phyloP scores from a whole-genome alignment of 2,797 vertebrate species.

The Phoeniculus purpureus region DNA sequence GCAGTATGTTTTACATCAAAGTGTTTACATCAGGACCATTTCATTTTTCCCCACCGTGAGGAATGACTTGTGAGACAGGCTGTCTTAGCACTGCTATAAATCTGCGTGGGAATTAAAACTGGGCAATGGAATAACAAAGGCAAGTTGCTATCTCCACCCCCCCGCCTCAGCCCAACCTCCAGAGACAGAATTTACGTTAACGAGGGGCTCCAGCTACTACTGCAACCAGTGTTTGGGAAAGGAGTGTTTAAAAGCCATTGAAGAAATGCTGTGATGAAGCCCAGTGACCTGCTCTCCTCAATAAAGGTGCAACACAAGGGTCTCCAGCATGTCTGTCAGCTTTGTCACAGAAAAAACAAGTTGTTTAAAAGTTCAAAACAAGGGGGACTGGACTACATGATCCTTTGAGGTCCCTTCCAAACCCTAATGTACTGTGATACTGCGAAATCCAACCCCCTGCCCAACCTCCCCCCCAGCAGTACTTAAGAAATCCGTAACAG shows the following conservation, averaged over 20 bases:
- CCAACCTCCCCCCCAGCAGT: neutral
- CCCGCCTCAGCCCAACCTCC: neutral
- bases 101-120: slow-evolving; percentile 59
- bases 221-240: neutral
- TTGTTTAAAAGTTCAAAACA: neutral
- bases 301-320: slow-evolving; percentile 5
- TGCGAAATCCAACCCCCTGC: neutral
- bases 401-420: no score
- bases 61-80: slow-evolving; percentile 61
- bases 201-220: neutral
- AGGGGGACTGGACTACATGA: no score
- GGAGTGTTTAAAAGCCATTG: neutral
- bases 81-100: slow-evolving; percentile 55
- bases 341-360: neutral
- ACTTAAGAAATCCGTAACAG: neutral
- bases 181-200: slow-evolving; percentile 32
- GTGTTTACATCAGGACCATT: slow-evolving; percentile 73
- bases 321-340: slow-evolving; percentile 23
- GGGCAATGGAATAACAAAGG: slow-evolving; percentile 27
- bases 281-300: neutral
- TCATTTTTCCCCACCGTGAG: slow-evolving; percentile 74
- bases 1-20: slow-evolving; percentile 77
- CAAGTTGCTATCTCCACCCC: slow-evolving; percentile 2
- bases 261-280: neutral
- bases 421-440: no score